A percentile compares a stretch with the other conserved stretches of the same genome.
These are phyloP conservation scores for Cephus runcator DNA, from an alignment of 2,888 invertebrate genomes.

Conservation along the genomic window DNA sequence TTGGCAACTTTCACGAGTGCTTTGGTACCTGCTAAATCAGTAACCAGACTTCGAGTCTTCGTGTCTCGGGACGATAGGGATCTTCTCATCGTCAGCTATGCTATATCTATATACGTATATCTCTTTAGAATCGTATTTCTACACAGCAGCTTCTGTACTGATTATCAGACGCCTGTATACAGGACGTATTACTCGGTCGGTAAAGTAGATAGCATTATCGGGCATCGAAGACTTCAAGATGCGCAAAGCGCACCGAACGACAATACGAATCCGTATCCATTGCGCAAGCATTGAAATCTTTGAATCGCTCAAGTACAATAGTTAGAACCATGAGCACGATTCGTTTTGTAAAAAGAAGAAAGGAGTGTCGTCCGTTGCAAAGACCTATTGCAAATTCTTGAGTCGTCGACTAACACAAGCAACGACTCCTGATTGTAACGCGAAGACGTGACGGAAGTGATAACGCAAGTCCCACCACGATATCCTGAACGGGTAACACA, in stretches of 20 bases:
- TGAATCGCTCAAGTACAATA: background rate
- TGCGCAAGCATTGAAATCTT: background rate
- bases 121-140: background rate
- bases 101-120: background rate
- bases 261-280: background rate
- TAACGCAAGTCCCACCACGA: slow-evolving; percentile 40
- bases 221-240: background rate
- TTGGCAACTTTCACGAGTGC: background rate
- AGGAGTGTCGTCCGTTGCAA: background rate
- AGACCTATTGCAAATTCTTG: background rate
- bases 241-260: background rate
- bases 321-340: background rate
- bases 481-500: slow-evolving; percentile 42
- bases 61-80: background rate
- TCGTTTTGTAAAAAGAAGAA: background rate
- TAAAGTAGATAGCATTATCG: background rate
- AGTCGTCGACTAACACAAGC: background rate
- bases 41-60: background rate
- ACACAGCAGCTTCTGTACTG: background rate
- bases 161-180: background rate
- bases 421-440: background rate
- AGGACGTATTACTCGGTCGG: background rate
- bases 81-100: background rate
- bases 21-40: background rate
- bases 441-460: slow-evolving; percentile 39